A percentile compares a stretch with the other conserved stretches of the same genome.
These are phyloP conservation scores for Thymelicus lineola DNA, from an alignment of 2,888 invertebrate species.

Conservation along the genomic window DNA sequence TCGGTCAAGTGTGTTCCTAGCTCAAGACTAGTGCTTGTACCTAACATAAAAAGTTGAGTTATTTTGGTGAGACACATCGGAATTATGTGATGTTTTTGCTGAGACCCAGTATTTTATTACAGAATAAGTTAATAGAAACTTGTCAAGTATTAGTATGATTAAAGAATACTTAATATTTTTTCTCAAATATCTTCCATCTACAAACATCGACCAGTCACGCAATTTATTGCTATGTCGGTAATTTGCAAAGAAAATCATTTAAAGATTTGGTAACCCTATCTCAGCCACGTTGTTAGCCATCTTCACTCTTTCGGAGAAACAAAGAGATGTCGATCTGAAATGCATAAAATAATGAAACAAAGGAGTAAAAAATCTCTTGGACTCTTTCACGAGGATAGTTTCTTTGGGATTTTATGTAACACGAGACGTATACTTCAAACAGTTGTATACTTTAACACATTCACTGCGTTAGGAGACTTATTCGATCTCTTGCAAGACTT, in stretches of 20 bases:
- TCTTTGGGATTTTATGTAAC: no score
- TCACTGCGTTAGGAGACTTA: no score
- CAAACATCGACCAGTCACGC: no score
- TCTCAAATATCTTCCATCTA: no score
- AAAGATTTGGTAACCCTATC: neutral
- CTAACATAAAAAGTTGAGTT: slow-evolving; percentile 17
- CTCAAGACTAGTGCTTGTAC: slow-evolving; percentile 7
- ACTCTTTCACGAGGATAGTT: neutral
- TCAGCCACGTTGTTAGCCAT: slow-evolving; percentile 1
- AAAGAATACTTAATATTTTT: no score
- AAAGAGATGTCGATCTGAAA: neutral
- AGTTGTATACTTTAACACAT: no score
- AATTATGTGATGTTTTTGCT: slow-evolving; percentile 2
- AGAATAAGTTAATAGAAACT: no score
- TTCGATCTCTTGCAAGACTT: no score
- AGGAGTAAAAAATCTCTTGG: neutral
- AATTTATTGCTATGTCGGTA: no score
- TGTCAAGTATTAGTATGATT: no score
- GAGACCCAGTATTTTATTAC: neutral
- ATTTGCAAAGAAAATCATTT: no score
- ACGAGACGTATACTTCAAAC: no score
- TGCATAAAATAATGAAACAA: slow-evolving; percentile 9
- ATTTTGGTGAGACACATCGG: neutral
- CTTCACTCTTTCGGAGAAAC: neutral
- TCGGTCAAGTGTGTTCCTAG: slow-evolving; percentile 35